Percentiles rank a stretch among this genome's conserved stretches.
These are phyloP conservation scores for Pharmacophagus antenor DNA, from an alignment of 2,888 invertebrate genomes.

Conservation along the genomic window DNA sequence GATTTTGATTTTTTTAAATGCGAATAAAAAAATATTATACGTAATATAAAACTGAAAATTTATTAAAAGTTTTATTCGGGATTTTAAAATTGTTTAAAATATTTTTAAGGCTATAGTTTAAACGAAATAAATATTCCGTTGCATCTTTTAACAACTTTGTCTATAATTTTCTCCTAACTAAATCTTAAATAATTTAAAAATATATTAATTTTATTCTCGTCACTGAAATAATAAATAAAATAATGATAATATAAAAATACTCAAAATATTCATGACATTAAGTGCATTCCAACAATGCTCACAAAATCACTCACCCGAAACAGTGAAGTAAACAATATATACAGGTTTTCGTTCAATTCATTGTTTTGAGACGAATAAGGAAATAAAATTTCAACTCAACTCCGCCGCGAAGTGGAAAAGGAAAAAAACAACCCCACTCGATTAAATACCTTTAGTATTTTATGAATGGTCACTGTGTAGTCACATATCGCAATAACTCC, in stretches of 20 bases:
- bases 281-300: background rate
- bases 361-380: background rate
- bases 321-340: background rate
- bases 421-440: background rate
- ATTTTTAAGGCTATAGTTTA: no score
- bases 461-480: conserved; percentile 12
- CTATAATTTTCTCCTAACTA: background rate
- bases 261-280: background rate
- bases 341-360: background rate
- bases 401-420: background rate
- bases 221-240: no score
- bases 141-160: background rate
- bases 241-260: no score
- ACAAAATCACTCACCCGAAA: background rate
- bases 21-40: no score
- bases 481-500: background rate
- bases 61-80: no score
- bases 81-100: no score
- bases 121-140: no score
- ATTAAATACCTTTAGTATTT: conserved; percentile 8
- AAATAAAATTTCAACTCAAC: background rate
- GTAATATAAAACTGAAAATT: no score
- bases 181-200: background rate
- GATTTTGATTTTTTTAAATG: no score
- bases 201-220: background rate